Base-by-base conservation (phyloP, 2,888 invertebrate species). In the Galerucella nymphaeae region DNA sequence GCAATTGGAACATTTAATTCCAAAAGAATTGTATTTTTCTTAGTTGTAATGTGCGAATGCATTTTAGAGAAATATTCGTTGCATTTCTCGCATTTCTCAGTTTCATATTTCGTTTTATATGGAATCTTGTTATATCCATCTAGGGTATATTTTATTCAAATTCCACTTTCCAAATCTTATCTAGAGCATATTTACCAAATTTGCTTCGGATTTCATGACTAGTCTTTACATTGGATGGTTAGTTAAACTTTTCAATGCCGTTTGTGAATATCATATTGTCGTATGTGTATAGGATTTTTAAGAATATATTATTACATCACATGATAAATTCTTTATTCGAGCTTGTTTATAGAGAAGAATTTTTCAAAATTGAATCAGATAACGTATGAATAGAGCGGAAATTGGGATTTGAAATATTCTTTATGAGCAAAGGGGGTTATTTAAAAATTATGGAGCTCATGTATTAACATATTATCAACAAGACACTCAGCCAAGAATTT, bases 41-140 rank as follows among this genome's bases (percentile, higher is more conserved):
- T 55, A 55, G 55, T 63, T 68, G 48, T 48, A 61, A 16, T 8
- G 38, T 53, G 55, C 42, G 63, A 55, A 70, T 16, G 70, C 64
- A 59, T 50, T 58, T 59, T 41, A 59, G 42, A 5, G 16, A 66
- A 48, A 61, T 61, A 50, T 61, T 64, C 55, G 45, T 68, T 59
- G 58, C 58, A 71, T 70, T 70, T 70, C 48, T 13, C 57, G 30
- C 64, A 63, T 65, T 63, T 71, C 66, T 55, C 64, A 71, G 58
- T 66, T 71, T 71, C 66, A 71, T 71, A 66, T 71, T 66, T 71
- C 71, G 65, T 71, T 71, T 71, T 71, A 59, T 66, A 71, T 50
- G 14, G 23, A 71, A 71, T 66, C 64, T 66, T 61, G 66, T 71
- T 71, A 71, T 48, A 71, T 66, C 71, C 53, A 71, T 66, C 66